Evolutionary conservation across 2,113 vertebrate genomes (phyloP).

Genomic region (Silurus glanis): DNA sequence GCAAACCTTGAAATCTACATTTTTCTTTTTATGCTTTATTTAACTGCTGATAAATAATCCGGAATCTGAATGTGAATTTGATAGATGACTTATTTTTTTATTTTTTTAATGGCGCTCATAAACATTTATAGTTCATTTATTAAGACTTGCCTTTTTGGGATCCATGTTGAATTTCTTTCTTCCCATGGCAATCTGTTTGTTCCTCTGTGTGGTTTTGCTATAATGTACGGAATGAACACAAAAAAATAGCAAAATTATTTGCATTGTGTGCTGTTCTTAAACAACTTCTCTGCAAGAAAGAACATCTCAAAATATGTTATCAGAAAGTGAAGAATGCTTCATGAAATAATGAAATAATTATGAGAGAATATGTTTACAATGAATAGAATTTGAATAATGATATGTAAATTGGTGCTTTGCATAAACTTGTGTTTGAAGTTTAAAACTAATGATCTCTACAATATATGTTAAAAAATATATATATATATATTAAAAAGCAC

Average conservation of each 20-base stretch:
- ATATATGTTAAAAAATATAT: too few species aligned
- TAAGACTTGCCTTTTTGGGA: conserved; percentile 85
- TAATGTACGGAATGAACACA: conserved; percentile 37
- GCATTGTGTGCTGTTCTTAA: background rate
- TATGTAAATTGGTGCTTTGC: background rate
- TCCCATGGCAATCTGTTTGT: conserved; percentile 97
- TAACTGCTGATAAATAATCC: background rate
- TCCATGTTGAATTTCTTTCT: conserved; percentile 99
- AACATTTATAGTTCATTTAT: background rate
- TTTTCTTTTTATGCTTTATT: background rate
- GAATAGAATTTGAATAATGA: background rate
- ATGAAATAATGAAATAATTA: background rate
- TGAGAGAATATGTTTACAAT: background rate
- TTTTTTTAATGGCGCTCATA: too few species aligned
- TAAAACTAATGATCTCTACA: background rate
- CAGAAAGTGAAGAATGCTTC: background rate
- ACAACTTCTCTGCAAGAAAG: too few species aligned
- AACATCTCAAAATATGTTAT: background rate
- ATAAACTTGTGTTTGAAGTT: background rate
- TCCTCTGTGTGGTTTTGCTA: conserved; percentile 96
- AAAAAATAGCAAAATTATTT: background rate
- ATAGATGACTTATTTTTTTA: too few species aligned
- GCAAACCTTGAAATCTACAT: background rate
- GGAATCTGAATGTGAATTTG: too few species aligned
- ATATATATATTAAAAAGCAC: background rate